A percentile compares a stretch with the other conserved stretches of the same genome.
These are phyloP conservation scores for Phylloscopus whistleri DNA, from an alignment of 2,113 vertebrate species.

Conservation along the genomic window DNA sequence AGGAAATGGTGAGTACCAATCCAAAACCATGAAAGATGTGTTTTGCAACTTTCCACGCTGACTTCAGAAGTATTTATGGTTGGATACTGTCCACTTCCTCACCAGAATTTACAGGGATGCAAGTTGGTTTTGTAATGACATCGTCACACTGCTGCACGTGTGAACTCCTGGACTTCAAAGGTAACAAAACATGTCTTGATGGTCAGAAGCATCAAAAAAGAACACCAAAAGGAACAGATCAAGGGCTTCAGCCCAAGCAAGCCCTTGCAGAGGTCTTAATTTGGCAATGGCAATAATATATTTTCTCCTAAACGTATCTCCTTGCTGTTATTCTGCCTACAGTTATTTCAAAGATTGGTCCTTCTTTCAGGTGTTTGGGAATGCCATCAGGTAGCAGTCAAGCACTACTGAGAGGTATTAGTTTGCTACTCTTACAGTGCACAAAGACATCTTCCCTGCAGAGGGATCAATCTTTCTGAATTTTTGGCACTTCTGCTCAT, in stretches of 20 bases:
- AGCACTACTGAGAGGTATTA: not conserved
- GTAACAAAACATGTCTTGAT: fast-evolving
- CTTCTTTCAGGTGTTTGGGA: not conserved
- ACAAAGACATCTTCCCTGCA: not conserved
- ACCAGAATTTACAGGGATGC: not conserved
- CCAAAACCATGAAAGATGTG: not conserved
- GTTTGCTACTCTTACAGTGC: not conserved
- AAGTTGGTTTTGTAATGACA: not conserved
- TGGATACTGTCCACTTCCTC: not conserved
- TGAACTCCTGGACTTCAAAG: not conserved
- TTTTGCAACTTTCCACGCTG: not conserved
- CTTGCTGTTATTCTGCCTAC: not conserved
- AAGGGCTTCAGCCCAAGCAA: not conserved
- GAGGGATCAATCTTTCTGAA: no score
- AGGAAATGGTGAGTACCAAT: not conserved
- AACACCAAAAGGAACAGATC: not conserved
- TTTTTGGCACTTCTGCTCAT: not conserved
- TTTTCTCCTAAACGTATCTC: not conserved
- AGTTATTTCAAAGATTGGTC: not conserved
- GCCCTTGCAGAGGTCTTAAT: not conserved
- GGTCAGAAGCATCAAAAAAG: not conserved
- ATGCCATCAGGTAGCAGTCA: not conserved
- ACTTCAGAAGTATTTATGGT: not conserved
- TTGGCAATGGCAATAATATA: not conserved
- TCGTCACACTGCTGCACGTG: no score